Base-by-base conservation (phyloP, 1,140 invertebrate genomes). In the Mylabris phalerata region DNA sequence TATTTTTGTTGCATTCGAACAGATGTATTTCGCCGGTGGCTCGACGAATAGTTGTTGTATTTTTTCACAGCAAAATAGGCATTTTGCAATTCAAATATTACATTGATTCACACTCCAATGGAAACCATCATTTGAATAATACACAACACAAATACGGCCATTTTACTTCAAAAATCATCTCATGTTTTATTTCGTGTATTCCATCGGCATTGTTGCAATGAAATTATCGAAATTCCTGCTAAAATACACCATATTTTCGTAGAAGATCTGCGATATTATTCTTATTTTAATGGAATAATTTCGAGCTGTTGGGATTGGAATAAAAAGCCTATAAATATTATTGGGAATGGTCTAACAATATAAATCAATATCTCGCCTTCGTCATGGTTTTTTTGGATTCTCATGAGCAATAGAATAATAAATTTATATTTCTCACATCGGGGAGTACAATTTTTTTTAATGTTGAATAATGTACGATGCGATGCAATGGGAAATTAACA, bases 361-460 rank as follows among this genome's bases (percentile, higher is more conserved):
- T 63, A 63, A 63, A 63, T 63, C 61, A 63, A 63, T 63, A 63
- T 48, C 52, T 55, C 58, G 58, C 58, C 58, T 60, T 60, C 55
- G 58, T 59, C 51, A 46, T 39, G 48, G 55, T 51, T 48, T 55
- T 54, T 32, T 19, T 19, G 19, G 43, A 45, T 55, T 60, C 58
- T 48, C 41, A 46, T 46, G 55, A 48, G 55, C 48, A 57, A 57
- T 57, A 48, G 47, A 57, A 57, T 57, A 57, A 57, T 57, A 57
- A 48, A 57, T 57, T 57, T 49, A 57, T 57, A 54, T 32, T 32
- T 32, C 32, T 4, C 7, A 7, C 32, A 54, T 54, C n/a, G 1
- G 51, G 43, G 39, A 32, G 43, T 45, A 45, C 39, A 46, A 45
- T 54, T 54, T 54, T 45, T 24, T 6, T 4, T 5, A 32, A 7